Conservation (phyloP, 2,888 invertebrate species). For the Spisula solida region DNA sequence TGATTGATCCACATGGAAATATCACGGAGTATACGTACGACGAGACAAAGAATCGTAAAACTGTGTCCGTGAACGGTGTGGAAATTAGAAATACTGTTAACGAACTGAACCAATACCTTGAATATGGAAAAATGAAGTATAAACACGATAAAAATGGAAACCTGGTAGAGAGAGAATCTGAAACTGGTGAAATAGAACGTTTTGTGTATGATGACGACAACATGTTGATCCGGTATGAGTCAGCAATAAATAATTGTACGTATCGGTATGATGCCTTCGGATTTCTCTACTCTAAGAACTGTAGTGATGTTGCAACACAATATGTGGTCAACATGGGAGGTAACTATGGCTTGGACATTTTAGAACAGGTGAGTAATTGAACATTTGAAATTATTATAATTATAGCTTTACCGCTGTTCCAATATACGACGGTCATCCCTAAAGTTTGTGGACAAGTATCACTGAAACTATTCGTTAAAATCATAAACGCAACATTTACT, state of each 20-base stretch:
- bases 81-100: conserved; percentile 29
- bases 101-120: conserved; percentile 43
- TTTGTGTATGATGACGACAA: conserved; percentile 48
- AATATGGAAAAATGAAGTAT: conserved; percentile 31
- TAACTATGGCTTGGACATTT: conserved; percentile 35
- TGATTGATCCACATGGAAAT: conserved; percentile 41
- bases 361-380: conserved; percentile 39
- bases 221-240: conserved; percentile 27
- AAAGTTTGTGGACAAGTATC: no score
- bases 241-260: conserved; percentile 17
- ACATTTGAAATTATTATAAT: no score
- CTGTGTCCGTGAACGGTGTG: conserved; percentile 24
- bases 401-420: no score
- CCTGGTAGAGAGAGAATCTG: conserved; percentile 22
- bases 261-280: conserved; percentile 45
- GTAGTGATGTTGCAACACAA: conserved; percentile 17
- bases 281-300: conserved; percentile 28
- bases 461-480: no score
- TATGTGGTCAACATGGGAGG: conserved; percentile 39
- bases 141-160: conserved; percentile 54
- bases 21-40: conserved; percentile 45
- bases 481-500: no score
- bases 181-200: background rate
- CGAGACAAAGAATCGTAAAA: conserved; percentile 41
- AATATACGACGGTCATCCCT: no score